A percentile compares a stretch with the other conserved stretches of the same genome.
Conservation (phyloP, 2,113 vertebrate species). For the Peromyscus polionotus region DNA sequence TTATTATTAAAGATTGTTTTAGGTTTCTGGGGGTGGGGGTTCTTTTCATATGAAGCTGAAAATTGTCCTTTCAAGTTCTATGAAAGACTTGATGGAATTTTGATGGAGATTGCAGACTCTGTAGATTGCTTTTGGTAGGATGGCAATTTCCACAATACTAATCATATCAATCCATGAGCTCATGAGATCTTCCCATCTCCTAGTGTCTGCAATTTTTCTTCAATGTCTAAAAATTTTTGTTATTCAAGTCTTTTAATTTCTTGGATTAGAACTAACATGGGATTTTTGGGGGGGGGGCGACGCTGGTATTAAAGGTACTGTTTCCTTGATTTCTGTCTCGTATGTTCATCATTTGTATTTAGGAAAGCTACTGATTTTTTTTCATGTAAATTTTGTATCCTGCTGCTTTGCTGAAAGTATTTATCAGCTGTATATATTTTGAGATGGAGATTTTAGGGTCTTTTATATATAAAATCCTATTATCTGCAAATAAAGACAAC, state of each 20-base stretch:
- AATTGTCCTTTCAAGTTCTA: not conserved
- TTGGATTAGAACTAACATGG: not conserved
- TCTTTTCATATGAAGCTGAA: not conserved
- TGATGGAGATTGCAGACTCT: not conserved
- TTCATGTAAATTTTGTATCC: not conserved
- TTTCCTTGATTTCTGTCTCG: not conserved
- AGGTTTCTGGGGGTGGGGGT: not conserved
- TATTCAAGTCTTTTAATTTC: not conserved
- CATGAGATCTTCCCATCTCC: not conserved
- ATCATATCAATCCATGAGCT: not conserved
- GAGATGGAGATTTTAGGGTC: not conserved
- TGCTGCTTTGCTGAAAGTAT: not conserved
- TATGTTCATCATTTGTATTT: not conserved
- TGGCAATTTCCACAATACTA: not conserved
- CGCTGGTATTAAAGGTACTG: not conserved
- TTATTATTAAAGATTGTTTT: not conserved
- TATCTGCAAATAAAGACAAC: too few relatives aligned
- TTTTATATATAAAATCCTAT: too few relatives aligned
- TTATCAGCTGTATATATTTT: not conserved
- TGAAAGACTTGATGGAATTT: not conserved
- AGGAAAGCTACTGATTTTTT: not conserved
- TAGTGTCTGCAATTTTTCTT: too few relatives aligned
- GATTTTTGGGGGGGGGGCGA: not conserved
- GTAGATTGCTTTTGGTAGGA: not conserved
- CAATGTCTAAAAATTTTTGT: not conserved